Evolutionary conservation across 2,113 vertebrate species (phyloP).

Genomic region (rat (Rattus norvegicus)): GRCr8 NC_086019.1:230053001-230053500

Average conservation of each 20-base stretch:
- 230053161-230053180: background rate
- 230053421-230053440: background rate
- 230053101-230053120: background rate
- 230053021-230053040: background rate
- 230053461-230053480: background rate
- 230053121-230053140: conserved; percentile 20
- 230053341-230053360: background rate
- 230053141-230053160: conserved; percentile 19
- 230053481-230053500: background rate
- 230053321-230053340: background rate
- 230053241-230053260: background rate
- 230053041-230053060: conserved; percentile 4
- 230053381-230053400: background rate
- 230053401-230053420: background rate
- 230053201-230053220: background rate
- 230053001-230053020: background rate
- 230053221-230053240: conserved; percentile 1
- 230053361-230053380: conserved; percentile 17
- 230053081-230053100: background rate
- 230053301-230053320: background rate
- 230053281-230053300: background rate
- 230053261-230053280: background rate
- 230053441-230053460: background rate
- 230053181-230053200: background rate
- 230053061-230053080: conserved; percentile 22